A percentile compares a stretch with the other conserved stretches of the same genome.
phyloP scores from a whole-genome alignment of 1,140 invertebrate species.

The Drosophila tani region DNA sequence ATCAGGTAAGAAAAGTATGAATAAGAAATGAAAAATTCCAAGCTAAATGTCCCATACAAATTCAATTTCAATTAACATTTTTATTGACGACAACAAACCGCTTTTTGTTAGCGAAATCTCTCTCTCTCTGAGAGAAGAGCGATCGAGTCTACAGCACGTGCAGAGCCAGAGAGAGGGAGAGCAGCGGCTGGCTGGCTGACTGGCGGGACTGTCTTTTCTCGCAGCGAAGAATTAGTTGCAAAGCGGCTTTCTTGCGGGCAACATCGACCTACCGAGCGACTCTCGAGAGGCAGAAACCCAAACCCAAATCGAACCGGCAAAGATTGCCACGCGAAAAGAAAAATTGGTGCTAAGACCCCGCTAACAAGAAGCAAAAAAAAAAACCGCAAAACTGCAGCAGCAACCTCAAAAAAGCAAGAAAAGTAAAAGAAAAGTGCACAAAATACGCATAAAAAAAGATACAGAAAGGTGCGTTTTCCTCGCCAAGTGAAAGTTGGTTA shows the following conservation, averaged over 20 bases:
- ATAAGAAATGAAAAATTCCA: conserved; percentile 32
- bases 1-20: conserved; percentile 48
- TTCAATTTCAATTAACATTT: conserved; percentile 69
- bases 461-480: conserved; percentile 58
- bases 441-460: conserved; percentile 48
- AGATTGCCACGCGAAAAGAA: conserved; percentile 68
- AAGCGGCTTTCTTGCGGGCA: conserved; percentile 74
- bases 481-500: conserved; percentile 65
- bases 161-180: conserved; percentile 33
- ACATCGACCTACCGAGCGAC: conserved; percentile 32
- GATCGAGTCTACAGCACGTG: conserved; percentile 69
- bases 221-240: conserved; percentile 73
- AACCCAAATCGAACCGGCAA: conserved; percentile 23
- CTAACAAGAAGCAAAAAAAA: conserved; percentile 8
- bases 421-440: conserved; percentile 48
- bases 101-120: conserved; percentile 22
- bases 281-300: conserved; percentile 8
- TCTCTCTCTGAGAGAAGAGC: conserved; percentile 39
- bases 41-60: conserved; percentile 26
- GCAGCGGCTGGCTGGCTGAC: conserved; percentile 2
- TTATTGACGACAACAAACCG: conserved; percentile 66
- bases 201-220: conserved; percentile 21
- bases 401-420: conserved; percentile 2
- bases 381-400: conserved; percentile 17
- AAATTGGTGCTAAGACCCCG: conserved; percentile 74